phyloP scores from a whole-genome alignment of 2,113 vertebrate species.

The Burhinus bistriatus region DNA sequence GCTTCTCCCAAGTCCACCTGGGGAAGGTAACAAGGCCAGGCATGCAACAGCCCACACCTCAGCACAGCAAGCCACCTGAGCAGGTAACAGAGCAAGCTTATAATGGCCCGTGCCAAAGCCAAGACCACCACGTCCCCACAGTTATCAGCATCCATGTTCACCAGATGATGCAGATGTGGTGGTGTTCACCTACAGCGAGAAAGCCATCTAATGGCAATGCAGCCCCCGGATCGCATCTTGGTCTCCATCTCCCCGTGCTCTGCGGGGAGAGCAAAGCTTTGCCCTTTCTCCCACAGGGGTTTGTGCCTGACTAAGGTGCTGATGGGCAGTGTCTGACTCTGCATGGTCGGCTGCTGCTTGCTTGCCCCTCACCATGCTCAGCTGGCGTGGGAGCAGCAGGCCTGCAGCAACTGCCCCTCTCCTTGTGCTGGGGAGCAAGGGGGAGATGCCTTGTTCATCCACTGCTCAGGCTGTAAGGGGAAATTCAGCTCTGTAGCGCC shows the following conservation, averaged over 20 bases:
- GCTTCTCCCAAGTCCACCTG: fast-evolving
- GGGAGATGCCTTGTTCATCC: not conserved
- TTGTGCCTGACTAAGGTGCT: not conserved
- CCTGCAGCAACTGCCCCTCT: not conserved
- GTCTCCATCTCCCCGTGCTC: not conserved
- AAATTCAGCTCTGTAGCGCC: not conserved
- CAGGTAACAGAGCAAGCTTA: not conserved
- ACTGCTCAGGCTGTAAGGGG: not conserved
- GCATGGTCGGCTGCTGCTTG: not conserved
- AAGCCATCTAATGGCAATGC: not conserved
- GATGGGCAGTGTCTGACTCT: not conserved
- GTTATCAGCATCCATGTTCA: not conserved
- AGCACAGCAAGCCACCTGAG: not conserved
- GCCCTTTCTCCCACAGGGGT: no score
- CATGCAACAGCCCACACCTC: not conserved
- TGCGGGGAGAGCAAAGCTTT: not conserved
- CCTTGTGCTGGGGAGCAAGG: not conserved
- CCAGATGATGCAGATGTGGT: not conserved
- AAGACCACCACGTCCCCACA: fast-evolving
- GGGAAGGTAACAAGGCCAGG: not conserved
- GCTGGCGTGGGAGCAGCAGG: not conserved
- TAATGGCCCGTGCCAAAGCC: not conserved
- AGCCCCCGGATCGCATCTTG: fast-evolving
- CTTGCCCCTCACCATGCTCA: not conserved
- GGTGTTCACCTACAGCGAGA: not conserved